Base-by-base conservation (phyloP, 2,888 invertebrate genomes). In the Orthonevra nobilis region DNA sequence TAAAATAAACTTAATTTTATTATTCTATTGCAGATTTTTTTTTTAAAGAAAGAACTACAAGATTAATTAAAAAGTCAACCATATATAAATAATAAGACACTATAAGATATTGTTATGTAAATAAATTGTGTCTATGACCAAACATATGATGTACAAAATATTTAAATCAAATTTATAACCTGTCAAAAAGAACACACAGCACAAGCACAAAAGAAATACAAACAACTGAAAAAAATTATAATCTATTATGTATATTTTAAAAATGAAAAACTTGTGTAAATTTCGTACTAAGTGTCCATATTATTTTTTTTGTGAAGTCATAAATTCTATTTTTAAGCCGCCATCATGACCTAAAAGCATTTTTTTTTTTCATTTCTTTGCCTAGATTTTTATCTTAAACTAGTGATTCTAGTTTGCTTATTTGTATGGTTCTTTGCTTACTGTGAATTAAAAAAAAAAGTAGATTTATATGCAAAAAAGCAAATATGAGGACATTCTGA, bases 171-270 rank as follows among this genome's bases (percentile, higher is more conserved):
- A 60, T 23, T n/a, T n/a, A n/a, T n/a, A n/a, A n/a, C n/a, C n/a
- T n/a, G n/a, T n/a, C n/a, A 42, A 50, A 50, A 70, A 69, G 81
- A 82, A 81, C 73, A 81, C 81, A 82, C 81, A 81, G n/a, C n/a
- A n/a, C n/a, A n/a, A n/a, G n/a, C 74, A 60, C 36, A 44, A 52
- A 14, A 58, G 28, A 54, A 68, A 14, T 61, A 40, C 61, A 69
- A n/a, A 38, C 2, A 17, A 50, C 17, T 44, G 48, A 64, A 56
- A 23, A 26, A 63, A 81, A n/a, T n/a, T n/a, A n/a, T n/a, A n/a
- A n/a, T n/a, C n/a, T n/a, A n/a, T n/a, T n/a, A n/a, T n/a, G n/a
- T n/a, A n/a, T n/a, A n/a, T n/a, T n/a, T n/a, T n/a, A n/a, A n/a
- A n/a, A n/a, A n/a, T n/a, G n/a, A n/a, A n/a, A n/a, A n/a, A n/a